Evolutionary conservation across 2,888 invertebrate species (phyloP).

Genomic region (Nymphalis urticae): DNA sequence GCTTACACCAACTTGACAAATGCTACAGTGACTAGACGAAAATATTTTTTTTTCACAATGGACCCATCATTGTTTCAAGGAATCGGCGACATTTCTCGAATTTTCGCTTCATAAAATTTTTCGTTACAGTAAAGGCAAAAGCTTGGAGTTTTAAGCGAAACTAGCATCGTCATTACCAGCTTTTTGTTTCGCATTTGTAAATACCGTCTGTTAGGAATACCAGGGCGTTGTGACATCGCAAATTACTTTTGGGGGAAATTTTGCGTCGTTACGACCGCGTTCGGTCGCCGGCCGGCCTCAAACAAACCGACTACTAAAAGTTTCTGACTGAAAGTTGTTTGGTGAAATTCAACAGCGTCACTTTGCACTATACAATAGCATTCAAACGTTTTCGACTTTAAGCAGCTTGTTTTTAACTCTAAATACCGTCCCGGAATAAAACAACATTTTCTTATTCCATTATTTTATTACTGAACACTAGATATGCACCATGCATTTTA

Average conservation of each 20-base stretch:
- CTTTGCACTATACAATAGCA: conserved; percentile 46
- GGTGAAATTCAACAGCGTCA: conserved; percentile 51
- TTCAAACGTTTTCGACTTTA: conserved; percentile 43
- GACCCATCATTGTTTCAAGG: conserved; percentile 21
- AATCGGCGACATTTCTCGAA: conserved; percentile 23
- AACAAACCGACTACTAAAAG: conserved; percentile 71
- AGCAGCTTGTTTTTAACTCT: conserved; percentile 29
- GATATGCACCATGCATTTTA: neutral
- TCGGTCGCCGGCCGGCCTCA: conserved; percentile 52
- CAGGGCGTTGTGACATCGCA: conserved; percentile 63
- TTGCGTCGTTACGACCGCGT: conserved; percentile 67
- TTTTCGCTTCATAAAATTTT: conserved; percentile 23
- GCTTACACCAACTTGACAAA: conserved; percentile 4
- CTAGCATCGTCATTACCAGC: conserved; percentile 64
- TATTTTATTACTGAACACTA: neutral
- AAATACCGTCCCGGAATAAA: neutral
- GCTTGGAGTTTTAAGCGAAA: conserved; percentile 50
- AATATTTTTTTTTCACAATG: conserved; percentile 11
- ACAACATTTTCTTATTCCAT: conserved; percentile 1
- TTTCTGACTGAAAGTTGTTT: conserved; percentile 58
- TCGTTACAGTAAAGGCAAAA: conserved; percentile 22
- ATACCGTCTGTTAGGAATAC: conserved; percentile 50
- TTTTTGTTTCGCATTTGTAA: conserved; percentile 70
- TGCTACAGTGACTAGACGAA: conserved; percentile 8
- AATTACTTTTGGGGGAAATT: conserved; percentile 69